Base-by-base conservation (phyloP, 1,140 invertebrate species). In the Venturia canescens region DNA sequence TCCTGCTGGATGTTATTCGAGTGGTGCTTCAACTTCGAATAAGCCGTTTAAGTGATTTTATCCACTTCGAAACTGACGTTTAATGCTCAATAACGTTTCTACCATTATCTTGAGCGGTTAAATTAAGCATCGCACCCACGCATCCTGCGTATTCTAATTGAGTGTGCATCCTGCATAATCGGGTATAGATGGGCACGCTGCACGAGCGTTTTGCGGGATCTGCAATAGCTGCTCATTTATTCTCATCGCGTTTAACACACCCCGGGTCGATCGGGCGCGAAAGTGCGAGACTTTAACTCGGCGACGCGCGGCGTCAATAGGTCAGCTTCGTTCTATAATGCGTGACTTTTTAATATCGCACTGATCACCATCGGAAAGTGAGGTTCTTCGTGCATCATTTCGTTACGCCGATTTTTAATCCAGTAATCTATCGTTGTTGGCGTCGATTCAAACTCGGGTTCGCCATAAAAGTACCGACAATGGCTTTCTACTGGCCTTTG, bases 271-370 rank as follows among this genome's bases (percentile, higher is more conserved):
- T 63, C 60, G 13, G 21, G 53, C 53, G 60, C 60, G 23, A 63
- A 23, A 63, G 60, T 63, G 60, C 60, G 60, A 63, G 60, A 23
- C 16, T 23, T 63, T 6, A 63, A 63, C 60, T 23, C 60, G 16
- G 60, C 60, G 60, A 7, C 60, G 60, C 60, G 27, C 60, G n/a
- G 60, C 60, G 60, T 63, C 60, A 23, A 63, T 63, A 63, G 60
- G 60, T 63, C 60, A 63, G 60, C n/a, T 23, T 26, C 23, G 16
- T 44, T 63, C 60, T 53, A 18, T 16, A 21, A 53, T 63, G 60
- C 60, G 23, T 63, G n/a, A 23, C 16, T 23, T 63, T 13, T 23
- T 23, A 0, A 23, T 23, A 13, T 1, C 27, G 15, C 27, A 13
- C 60, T 15, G 7, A 0, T 63, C 26, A 15, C 3, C 27, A 13